Percentiles rank a stretch among this genome's conserved stretches.
Conservation (phyloP, 2,113 vertebrate genomes). For the Prunella fulvescens region DNA sequence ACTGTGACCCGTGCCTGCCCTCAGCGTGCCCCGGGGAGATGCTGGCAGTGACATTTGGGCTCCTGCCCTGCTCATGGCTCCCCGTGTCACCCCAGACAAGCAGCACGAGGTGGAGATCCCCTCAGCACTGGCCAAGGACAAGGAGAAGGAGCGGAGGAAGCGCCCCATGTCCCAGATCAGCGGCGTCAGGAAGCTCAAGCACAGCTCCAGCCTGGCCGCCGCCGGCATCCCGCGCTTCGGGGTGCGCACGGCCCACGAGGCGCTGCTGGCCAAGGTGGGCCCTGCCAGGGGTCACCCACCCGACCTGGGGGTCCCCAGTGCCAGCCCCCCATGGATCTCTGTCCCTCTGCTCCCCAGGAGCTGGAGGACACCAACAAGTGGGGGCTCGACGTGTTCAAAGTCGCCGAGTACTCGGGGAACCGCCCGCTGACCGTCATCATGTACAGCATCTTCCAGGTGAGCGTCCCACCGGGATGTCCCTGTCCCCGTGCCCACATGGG, state of each 20-base stretch:
- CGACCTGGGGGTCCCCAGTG: accelerated
- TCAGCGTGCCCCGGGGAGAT: neutral
- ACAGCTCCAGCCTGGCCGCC: constrained; percentile 70
- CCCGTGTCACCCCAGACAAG: constrained; percentile 74
- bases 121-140: constrained; percentile 74
- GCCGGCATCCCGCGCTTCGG: constrained; percentile 85
- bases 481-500: accelerated
- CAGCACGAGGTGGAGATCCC: constrained; percentile 91
- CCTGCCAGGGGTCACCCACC: accelerated
- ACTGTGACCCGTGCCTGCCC: constrained; percentile 52
- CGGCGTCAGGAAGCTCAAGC: constrained; percentile 78
- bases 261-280: constrained; percentile 81
- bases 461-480: accelerated
- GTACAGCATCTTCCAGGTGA: constrained; percentile 92
- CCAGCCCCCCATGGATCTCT: neutral
- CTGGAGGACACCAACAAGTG: constrained; percentile 86
- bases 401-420: constrained; percentile 85
- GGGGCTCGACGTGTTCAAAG: constrained; percentile 89
- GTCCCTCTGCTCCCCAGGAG: constrained; percentile 72
- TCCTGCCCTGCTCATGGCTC: neutral
- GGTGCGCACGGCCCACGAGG: constrained; percentile 82
- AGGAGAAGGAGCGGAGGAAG: constrained; percentile 77
- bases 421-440: constrained; percentile 87
- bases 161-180: constrained; percentile 88
- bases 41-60: accelerated